Percentiles rank a stretch among this genome's conserved stretches.
Conservation (phyloP, 2,113 vertebrate species). For the Halichoerus grypus region DNA sequence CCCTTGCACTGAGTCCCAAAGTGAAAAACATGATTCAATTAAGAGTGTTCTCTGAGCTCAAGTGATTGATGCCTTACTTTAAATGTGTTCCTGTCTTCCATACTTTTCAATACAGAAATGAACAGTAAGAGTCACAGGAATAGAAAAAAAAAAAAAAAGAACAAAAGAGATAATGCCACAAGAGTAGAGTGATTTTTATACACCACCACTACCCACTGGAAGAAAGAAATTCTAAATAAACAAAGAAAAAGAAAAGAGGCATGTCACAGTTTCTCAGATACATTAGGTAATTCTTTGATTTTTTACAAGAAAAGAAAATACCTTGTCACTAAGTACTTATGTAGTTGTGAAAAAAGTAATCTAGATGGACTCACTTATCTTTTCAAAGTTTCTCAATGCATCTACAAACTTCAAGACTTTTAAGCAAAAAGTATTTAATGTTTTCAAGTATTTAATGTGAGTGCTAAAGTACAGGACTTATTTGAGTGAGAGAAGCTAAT, state of each 20-base stretch:
- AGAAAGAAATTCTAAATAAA: background rate
- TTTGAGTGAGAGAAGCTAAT: background rate
- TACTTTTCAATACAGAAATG: background rate
- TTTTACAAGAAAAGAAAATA: constrained; percentile 44
- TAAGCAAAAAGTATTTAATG: constrained; percentile 14
- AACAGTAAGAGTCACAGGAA: background rate
- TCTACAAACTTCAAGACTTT: constrained; percentile 24
- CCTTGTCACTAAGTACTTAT: background rate
- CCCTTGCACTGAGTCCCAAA: background rate
- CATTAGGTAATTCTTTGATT: background rate
- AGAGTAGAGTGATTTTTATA: constrained; percentile 14
- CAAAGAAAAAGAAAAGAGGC: background rate
- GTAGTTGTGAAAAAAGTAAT: background rate
- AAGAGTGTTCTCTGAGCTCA: constrained; percentile 35
- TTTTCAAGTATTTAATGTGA: background rate
- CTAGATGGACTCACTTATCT: constrained; percentile 29
- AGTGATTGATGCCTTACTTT: constrained; percentile 50
- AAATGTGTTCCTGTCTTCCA: constrained; percentile 40
- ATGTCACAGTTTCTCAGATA: background rate
- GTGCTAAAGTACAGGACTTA: constrained; percentile 27
- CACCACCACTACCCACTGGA: background rate
- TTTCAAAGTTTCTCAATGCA: constrained; percentile 18
- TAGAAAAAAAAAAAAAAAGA: background rate
- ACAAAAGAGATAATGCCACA: background rate
- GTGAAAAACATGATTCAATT: constrained; percentile 41